Percentiles rank a stretch among this genome's conserved stretches.
These are phyloP conservation scores for Trochalopteron elliotii DNA, from an alignment of 2,113 vertebrate genomes.

Conservation along the genomic window DNA sequence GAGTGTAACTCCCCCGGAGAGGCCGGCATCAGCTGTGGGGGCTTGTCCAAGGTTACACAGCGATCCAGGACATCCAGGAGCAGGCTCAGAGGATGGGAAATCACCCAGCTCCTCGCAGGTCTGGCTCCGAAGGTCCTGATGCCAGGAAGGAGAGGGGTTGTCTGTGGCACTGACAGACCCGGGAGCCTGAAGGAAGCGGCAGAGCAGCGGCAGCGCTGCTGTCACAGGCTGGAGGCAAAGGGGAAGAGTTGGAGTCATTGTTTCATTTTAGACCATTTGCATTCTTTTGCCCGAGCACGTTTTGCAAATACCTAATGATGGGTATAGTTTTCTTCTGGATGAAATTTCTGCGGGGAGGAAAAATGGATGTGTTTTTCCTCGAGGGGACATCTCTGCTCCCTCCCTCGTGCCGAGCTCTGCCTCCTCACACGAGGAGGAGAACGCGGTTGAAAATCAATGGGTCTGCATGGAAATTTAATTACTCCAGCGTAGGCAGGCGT, in stretches of 20 bases:
- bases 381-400: neutral
- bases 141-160: neutral
- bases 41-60: neutral
- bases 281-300: neutral
- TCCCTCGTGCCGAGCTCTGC: neutral
- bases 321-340: neutral
- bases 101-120: neutral
- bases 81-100: neutral
- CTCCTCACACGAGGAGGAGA: neutral
- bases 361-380: neutral
- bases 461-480: conserved; percentile 42
- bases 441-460: neutral
- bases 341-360: neutral
- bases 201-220: neutral
- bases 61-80: neutral
- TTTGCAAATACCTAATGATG: neutral
- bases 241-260: neutral
- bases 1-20: neutral
- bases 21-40: neutral
- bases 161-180: rapidly evolving
- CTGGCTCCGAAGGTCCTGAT: neutral
- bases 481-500: neutral
- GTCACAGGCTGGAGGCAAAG: neutral
- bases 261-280: neutral
- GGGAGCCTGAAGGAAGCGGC: neutral